Evolutionary conservation across 2,888 invertebrate species (phyloP).

Genomic region (Scaptomyza polygonia): DNA sequence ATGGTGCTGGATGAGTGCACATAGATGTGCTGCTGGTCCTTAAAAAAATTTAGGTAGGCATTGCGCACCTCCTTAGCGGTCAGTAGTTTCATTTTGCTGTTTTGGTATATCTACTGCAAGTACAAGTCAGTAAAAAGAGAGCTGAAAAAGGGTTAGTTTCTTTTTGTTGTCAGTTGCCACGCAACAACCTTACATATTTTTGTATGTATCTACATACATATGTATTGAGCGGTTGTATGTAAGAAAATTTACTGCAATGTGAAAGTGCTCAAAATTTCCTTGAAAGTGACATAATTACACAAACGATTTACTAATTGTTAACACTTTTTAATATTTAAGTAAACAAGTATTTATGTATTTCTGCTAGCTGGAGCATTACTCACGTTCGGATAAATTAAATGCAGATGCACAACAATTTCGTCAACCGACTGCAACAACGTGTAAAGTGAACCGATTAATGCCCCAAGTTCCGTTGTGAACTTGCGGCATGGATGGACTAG

Average conservation of each 20-base stretch:
- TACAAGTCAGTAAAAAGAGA: constrained; percentile 2
- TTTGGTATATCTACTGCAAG: constrained; percentile 6
- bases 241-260: constrained; percentile 28
- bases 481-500: background rate
- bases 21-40: constrained; percentile 94
- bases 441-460: constrained; percentile 49
- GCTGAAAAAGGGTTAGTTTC: constrained; percentile 35
- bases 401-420: constrained; percentile 66
- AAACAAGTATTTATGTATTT: background rate
- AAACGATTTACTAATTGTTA: constrained; percentile 4
- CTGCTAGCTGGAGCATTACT: constrained; percentile 53
- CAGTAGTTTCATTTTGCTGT: constrained; percentile 68
- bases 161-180: constrained; percentile 59
- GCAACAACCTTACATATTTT: constrained; percentile 44
- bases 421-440: constrained; percentile 73
- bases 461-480: constrained; percentile 38
- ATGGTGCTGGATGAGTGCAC: constrained; percentile 99
- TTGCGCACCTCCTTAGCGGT: constrained; percentile 92
- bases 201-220: constrained; percentile 13
- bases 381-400: constrained; percentile 57
- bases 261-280: constrained; percentile 59
- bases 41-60: constrained; percentile 95
- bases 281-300: constrained; percentile 45
- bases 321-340: constrained; percentile 1
- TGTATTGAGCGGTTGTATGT: constrained; percentile 5